These are phyloP conservation scores for Rhingia rostrata DNA, from an alignment of 2,888 invertebrate species.

Conservation along the genomic window DNA sequence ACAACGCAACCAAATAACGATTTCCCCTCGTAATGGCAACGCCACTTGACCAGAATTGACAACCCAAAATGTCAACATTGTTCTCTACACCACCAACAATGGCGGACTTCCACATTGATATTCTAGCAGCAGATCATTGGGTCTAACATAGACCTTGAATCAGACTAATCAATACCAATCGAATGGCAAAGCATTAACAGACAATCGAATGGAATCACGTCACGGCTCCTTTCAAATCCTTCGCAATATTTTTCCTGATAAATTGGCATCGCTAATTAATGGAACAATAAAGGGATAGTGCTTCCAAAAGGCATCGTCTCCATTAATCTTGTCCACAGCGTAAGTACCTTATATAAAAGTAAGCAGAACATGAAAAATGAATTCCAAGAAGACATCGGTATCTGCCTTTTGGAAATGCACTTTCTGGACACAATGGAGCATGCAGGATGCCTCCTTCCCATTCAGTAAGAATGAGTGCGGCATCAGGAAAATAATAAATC, in stretches of 20 bases:
- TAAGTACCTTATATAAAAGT: not conserved
- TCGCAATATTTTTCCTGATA: conserved; percentile 38
- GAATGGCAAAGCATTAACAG: conserved; percentile 1
- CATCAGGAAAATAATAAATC: conserved; percentile 53
- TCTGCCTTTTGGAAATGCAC: conserved; percentile 46
- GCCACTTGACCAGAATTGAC: no score
- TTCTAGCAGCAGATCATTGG: no score
- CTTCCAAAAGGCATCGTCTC: conserved; percentile 15
- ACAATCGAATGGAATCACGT: conserved; percentile 3
- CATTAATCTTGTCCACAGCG: conserved; percentile 47
- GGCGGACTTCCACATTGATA: no score
- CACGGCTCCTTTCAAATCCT: not conserved
- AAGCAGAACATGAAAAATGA: conserved; percentile 44
- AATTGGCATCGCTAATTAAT: conserved; percentile 54
- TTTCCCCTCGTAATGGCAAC: no score
- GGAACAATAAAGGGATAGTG: conserved; percentile 43
- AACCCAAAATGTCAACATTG: no score
- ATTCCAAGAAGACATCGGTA: conserved; percentile 37
- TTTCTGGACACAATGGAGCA: conserved; percentile 34
- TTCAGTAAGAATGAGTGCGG: not conserved
- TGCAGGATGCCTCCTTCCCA: conserved; percentile 7
- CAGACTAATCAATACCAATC: conserved; percentile 30
- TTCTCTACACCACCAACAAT: no score
- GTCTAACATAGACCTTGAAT: not conserved
- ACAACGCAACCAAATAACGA: no score